A percentile compares a stretch with the other conserved stretches of the same genome.
Conservation (phyloP, 2,113 vertebrate genomes). For the Piprites chloris region DNA sequence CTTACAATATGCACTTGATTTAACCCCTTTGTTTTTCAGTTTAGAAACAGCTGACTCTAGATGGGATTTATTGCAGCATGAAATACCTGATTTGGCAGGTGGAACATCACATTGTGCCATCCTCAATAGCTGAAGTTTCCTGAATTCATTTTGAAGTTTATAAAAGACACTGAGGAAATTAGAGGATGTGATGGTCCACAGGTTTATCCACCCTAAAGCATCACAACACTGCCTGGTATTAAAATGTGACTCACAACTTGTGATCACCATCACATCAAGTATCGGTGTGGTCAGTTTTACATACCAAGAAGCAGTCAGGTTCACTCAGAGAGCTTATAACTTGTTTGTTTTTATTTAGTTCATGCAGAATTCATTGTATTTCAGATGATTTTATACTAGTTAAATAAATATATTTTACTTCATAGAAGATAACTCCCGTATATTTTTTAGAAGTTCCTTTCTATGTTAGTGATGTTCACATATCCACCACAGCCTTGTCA, state of each 20-base stretch:
- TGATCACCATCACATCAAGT: not conserved
- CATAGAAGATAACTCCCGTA: not conserved
- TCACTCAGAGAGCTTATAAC: not conserved
- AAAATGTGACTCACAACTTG: not conserved
- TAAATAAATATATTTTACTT: not conserved
- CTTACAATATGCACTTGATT: not conserved
- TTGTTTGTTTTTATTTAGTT: not conserved
- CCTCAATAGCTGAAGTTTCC: not conserved
- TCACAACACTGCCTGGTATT: not conserved
- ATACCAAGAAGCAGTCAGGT: not conserved
- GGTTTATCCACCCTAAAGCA: not conserved
- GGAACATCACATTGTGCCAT: not conserved
- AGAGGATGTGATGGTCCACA: not conserved
- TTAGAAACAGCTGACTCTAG: not conserved
- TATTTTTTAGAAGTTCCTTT: not conserved
- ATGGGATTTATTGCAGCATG: not conserved
- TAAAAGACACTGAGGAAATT: not conserved
- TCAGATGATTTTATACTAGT: not conserved
- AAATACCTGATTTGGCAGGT: slow-evolving; percentile 21
- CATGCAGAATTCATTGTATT: not conserved
- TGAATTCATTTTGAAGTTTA: not conserved
- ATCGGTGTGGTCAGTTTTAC: not conserved
- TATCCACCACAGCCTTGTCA: not conserved
- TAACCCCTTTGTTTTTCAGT: slow-evolving; percentile 1
- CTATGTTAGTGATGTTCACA: not conserved